phyloP scores from a whole-genome alignment of 2,113 vertebrate genomes.

The Gobio gobio region DNA sequence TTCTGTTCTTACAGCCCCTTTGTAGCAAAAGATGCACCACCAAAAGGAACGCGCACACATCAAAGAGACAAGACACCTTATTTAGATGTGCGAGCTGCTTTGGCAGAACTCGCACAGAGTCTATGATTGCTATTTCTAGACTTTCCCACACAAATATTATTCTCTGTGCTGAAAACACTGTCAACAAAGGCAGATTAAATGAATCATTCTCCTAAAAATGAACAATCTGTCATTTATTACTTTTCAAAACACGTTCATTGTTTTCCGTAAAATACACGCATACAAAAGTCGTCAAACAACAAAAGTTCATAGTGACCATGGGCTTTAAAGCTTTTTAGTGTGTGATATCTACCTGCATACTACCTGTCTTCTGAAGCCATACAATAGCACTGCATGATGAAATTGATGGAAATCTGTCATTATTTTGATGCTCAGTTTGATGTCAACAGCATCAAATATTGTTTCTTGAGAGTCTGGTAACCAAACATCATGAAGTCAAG shows the following conservation, averaged over 20 bases:
- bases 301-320: background rate
- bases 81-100: slow-evolving; percentile 57
- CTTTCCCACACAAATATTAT: slow-evolving; percentile 17
- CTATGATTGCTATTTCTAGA: slow-evolving; percentile 15
- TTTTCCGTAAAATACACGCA: background rate
- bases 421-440: background rate
- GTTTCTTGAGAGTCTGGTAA: background rate
- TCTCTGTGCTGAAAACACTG: background rate
- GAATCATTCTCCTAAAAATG: background rate
- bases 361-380: background rate
- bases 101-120: slow-evolving; percentile 53
- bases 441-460: background rate
- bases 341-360: too few relatives aligned
- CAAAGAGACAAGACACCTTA: slow-evolving; percentile 61
- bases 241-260: background rate
- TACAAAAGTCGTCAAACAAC: background rate
- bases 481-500: background rate
- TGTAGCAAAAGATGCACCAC: slow-evolving; percentile 57
- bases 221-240: background rate
- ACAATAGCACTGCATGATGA: background rate
- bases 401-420: background rate
- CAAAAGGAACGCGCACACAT: slow-evolving; percentile 67
- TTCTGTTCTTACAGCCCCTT: slow-evolving; percentile 63
- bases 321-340: too few relatives aligned
- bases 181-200: background rate